phyloP scores from a whole-genome alignment of 35 echinoderm and acorn worm genomes.

The Lytechinus variegatus region DNA sequence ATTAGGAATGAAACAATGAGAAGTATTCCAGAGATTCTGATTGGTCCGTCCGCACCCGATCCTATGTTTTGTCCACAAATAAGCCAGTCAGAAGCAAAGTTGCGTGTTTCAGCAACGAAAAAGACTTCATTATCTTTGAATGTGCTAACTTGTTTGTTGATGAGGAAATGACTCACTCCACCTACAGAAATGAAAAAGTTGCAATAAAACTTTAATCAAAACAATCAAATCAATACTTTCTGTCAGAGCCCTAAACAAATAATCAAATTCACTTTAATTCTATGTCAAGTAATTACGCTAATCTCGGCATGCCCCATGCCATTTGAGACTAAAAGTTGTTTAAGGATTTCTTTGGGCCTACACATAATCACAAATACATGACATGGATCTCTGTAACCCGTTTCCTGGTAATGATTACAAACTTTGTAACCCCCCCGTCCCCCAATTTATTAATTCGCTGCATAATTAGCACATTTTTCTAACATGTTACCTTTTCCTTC shows the following conservation, averaged over 20 bases:
- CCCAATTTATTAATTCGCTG: background rate
- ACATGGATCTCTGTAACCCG: too few species aligned
- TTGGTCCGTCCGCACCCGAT: background rate
- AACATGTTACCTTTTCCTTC: background rate
- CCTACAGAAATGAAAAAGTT: conserved; percentile 8
- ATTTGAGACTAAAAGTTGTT: too few species aligned
- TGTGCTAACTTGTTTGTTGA: background rate
- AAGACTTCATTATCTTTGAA: conserved; percentile 47
- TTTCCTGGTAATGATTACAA: too few species aligned
- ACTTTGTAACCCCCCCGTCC: too few species aligned
- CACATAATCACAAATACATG: too few species aligned
- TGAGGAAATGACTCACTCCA: conserved; percentile 18
- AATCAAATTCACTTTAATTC: too few species aligned
- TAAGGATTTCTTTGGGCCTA: too few species aligned
- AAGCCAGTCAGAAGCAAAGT: conserved; percentile 34
- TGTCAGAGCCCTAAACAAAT: too few species aligned
- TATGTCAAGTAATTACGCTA: too few species aligned
- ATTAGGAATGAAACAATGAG: background rate
- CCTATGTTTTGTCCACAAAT: conserved; percentile 30
- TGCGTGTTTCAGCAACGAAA: background rate
- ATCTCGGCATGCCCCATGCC: too few species aligned
- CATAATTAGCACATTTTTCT: background rate
- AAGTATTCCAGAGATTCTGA: background rate
- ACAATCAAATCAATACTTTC: too few species aligned
- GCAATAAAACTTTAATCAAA: too few species aligned